Conservation (phyloP, 64 coral and sea anemone genomes). For the Pachyseris speciosa region DNA sequence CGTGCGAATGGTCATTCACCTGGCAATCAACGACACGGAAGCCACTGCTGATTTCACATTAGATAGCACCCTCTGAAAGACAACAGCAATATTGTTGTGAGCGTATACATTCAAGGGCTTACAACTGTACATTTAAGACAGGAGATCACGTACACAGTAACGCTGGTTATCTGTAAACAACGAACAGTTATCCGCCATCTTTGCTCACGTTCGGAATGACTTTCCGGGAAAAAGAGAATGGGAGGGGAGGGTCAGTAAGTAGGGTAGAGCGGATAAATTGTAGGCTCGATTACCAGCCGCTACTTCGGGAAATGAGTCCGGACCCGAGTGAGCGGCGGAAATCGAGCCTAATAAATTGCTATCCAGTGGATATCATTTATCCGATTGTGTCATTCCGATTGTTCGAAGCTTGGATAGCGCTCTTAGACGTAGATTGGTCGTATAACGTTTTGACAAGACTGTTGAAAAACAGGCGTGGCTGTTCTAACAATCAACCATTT, state of each 20-base stretch:
- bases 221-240: neutral
- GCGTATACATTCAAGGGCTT: neutral
- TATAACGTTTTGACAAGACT: too few relatives aligned
- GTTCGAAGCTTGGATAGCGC: too few relatives aligned
- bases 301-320: too few relatives aligned
- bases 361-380: too few relatives aligned
- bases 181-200: slow-evolving; percentile 59
- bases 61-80: slow-evolving; percentile 51
- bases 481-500: too few relatives aligned
- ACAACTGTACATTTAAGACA: neutral
- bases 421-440: too few relatives aligned
- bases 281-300: too few relatives aligned
- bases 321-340: too few relatives aligned
- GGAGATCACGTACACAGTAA: slow-evolving; percentile 70
- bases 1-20: slow-evolving; percentile 17
- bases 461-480: too few relatives aligned
- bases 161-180: slow-evolving; percentile 75
- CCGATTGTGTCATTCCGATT: too few relatives aligned
- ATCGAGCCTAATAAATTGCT: too few relatives aligned
- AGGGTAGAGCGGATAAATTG: neutral
- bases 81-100: neutral
- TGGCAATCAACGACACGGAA: slow-evolving; percentile 67
- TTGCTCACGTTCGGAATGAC: slow-evolving; percentile 17
- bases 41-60: slow-evolving; percentile 58
- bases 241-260: neutral